Conservation (phyloP, 2,797 vertebrate genomes). For the Spinus pinus region DNA sequence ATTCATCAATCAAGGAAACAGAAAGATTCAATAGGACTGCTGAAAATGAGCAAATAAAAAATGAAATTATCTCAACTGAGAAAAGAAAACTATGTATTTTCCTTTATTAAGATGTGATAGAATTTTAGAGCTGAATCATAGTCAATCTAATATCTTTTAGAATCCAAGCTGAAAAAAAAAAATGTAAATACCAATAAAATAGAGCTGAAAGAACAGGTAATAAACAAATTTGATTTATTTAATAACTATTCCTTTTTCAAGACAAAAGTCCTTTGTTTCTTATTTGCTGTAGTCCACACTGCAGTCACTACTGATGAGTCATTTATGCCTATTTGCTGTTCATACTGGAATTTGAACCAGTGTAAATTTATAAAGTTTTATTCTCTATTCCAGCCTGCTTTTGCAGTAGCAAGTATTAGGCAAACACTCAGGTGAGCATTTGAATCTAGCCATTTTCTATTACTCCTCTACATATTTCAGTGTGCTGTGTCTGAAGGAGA, state of each 20-base stretch:
- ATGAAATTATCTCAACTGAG: not conserved
- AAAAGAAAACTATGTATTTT: not conserved
- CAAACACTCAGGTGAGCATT: not conserved
- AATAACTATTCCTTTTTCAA: not conserved
- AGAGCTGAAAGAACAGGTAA: not conserved
- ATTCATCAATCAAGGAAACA: not conserved
- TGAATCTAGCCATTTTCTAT: not conserved
- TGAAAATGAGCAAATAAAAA: not conserved
- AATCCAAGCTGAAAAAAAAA: not conserved
- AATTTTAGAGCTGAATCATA: not conserved
- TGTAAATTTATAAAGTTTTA: not conserved
- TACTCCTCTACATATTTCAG: not conserved
- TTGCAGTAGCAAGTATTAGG: not conserved
- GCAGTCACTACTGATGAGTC: not conserved
- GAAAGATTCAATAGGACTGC: not conserved
- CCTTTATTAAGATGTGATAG: not conserved
- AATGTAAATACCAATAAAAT: not conserved
- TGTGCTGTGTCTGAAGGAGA: fast-evolving
- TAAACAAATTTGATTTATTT: not conserved
- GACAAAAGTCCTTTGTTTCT: not conserved
- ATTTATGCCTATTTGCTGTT: not conserved
- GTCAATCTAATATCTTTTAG: not conserved
- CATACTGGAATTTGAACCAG: not conserved
- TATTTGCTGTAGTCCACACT: not conserved
- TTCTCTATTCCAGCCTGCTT: not conserved